Conservation (phyloP, 1,140 invertebrate species). For the Achatina immaculata region DNA sequence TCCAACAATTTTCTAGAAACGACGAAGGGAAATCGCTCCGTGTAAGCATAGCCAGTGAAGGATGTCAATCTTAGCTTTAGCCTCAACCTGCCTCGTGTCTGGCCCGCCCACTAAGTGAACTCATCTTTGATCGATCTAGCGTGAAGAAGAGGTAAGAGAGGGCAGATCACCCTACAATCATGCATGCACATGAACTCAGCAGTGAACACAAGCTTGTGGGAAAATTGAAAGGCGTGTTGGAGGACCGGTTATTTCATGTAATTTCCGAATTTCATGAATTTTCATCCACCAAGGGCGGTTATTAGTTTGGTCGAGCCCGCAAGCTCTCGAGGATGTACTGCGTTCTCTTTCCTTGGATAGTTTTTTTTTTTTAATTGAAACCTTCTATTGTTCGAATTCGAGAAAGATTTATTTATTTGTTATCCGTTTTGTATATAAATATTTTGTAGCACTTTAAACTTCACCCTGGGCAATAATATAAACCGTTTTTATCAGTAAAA, state of each 20-base stretch:
- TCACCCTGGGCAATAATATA: too few relatives aligned
- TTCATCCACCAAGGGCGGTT: background rate
- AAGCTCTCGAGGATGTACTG: too few relatives aligned
- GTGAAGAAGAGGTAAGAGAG: background rate
- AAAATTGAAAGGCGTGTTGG: conserved; percentile 14
- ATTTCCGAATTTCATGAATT: background rate
- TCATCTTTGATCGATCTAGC: conserved; percentile 6
- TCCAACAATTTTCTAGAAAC: too few relatives aligned
- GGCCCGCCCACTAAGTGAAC: background rate
- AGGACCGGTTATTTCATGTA: background rate
- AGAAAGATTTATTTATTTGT: too few relatives aligned
- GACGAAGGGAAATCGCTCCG: background rate
- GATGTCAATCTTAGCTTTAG: background rate
- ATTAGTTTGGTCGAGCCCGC: background rate
- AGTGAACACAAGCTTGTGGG: background rate
- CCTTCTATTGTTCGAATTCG: too few relatives aligned
- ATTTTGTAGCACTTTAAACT: too few relatives aligned
- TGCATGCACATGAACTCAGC: background rate
- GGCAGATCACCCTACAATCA: background rate
- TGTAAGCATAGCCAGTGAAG: background rate
- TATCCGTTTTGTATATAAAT: too few relatives aligned
- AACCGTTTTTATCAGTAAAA: too few relatives aligned
- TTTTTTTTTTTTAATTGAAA: too few relatives aligned
- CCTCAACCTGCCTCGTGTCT: background rate
- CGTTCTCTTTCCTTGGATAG: conserved; percentile 1